Conservation (phyloP, 2,113 vertebrate species). For the Hyperoodon ampullatus region DNA sequence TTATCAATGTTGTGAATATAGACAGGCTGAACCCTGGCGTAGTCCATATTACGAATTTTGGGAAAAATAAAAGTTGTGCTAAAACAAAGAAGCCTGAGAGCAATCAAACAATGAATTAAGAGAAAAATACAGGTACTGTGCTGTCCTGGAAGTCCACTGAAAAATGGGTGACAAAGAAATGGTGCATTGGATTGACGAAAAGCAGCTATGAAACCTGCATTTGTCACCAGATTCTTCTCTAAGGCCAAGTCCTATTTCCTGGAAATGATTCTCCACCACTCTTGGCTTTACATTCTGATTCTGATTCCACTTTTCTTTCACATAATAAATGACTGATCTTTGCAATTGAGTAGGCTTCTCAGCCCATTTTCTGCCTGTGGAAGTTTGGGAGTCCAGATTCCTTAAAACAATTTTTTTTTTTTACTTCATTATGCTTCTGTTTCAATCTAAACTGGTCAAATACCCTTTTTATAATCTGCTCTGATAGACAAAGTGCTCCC, state of each 20-base stretch:
- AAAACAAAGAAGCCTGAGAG: background rate
- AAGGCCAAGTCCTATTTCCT: background rate
- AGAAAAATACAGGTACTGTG: background rate
- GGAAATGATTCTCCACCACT: background rate
- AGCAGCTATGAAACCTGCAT: background rate
- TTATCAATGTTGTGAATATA: no score
- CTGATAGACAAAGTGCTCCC: background rate
- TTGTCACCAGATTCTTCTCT: background rate
- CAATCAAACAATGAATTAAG: background rate
- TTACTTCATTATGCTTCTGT: background rate
- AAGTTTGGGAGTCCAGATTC: background rate
- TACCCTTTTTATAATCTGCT: background rate
- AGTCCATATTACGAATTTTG: background rate
- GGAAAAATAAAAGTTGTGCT: background rate
- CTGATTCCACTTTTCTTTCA: background rate
- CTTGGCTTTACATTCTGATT: background rate
- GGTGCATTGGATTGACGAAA: background rate
- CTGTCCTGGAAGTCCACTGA: background rate
- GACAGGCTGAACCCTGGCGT: background rate
- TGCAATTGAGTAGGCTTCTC: background rate
- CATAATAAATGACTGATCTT: background rate
- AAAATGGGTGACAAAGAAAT: background rate
- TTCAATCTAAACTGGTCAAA: background rate
- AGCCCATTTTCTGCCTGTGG: background rate
- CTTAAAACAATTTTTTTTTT: background rate